phyloP scores from a whole-genome alignment of 2,113 vertebrate genomes.

The Suncus etruscus region DNA sequence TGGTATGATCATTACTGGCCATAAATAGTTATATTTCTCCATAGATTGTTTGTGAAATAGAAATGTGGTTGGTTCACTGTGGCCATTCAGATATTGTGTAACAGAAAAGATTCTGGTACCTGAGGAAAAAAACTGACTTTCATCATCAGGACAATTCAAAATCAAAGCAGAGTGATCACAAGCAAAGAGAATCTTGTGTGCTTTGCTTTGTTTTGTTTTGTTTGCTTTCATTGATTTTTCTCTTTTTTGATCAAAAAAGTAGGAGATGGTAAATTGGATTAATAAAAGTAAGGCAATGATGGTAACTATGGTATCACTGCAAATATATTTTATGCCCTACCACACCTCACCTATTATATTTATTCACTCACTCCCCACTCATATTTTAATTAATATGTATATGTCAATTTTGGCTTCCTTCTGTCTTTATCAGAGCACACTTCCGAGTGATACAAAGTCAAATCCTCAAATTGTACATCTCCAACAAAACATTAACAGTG shows the following conservation, averaged over 20 bases:
- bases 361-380: background rate
- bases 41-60: background rate
- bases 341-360: background rate
- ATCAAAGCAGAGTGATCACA: background rate
- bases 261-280: background rate
- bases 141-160: background rate
- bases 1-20: background rate
- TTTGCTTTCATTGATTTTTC: background rate
- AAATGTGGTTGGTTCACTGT: background rate
- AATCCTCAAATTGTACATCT: background rate
- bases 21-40: background rate
- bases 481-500: background rate
- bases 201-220: too few species aligned
- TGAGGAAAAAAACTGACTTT: background rate
- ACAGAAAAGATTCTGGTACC: background rate
- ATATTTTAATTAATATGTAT: background rate
- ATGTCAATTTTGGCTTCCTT: conserved; percentile 1
- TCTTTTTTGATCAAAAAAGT: background rate
- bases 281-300: background rate
- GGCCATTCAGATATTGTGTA: background rate
- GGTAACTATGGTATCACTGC: background rate
- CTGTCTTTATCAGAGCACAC: background rate
- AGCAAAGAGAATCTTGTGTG: background rate
- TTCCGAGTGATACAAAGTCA: background rate
- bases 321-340: background rate